Evolutionary conservation across 30 jellyfish, hydroid and myxozoan species (phyloP).

Genomic region (Cassiopea xamachana): DNA sequence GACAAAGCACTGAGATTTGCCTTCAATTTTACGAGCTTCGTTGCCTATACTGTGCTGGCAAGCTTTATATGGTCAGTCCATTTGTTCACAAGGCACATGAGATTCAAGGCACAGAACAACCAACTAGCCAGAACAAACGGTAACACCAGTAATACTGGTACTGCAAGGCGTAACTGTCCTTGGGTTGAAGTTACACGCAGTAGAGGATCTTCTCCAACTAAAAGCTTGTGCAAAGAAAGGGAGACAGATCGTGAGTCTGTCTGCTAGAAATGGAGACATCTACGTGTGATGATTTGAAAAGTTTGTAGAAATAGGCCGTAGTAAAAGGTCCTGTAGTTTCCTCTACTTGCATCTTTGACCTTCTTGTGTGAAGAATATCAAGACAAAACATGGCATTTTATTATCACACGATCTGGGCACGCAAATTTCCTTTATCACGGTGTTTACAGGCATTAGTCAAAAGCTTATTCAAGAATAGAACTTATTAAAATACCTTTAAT

Average conservation of each 20-base stretch:
- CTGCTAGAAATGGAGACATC: constrained; percentile 72
- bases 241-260: constrained; percentile 98
- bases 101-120: constrained; percentile 97
- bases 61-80: constrained; percentile 98
- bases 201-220: constrained; percentile 94
- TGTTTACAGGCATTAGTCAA: too few relatives aligned
- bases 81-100: constrained; percentile 97
- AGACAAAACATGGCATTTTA: too few relatives aligned
- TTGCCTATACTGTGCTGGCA: constrained; percentile 84
- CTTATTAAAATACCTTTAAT: too few relatives aligned
- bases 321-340: too few relatives aligned
- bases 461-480: too few relatives aligned
- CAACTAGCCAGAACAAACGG: constrained; percentile 89
- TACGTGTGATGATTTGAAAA: too few relatives aligned
- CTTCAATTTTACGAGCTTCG: constrained; percentile 73
- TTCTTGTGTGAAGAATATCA: too few relatives aligned
- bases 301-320: too few relatives aligned
- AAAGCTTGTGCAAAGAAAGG: constrained; percentile 85
- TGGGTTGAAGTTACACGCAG: constrained; percentile 97
- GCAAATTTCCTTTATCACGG: too few relatives aligned
- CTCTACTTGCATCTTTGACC: too few relatives aligned
- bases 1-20: constrained; percentile 85
- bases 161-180: constrained; percentile 75
- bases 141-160: constrained; percentile 43
- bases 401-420: too few relatives aligned